Conservation (phyloP, 2,797 vertebrate species). For the Parambassis ranga region DNA sequence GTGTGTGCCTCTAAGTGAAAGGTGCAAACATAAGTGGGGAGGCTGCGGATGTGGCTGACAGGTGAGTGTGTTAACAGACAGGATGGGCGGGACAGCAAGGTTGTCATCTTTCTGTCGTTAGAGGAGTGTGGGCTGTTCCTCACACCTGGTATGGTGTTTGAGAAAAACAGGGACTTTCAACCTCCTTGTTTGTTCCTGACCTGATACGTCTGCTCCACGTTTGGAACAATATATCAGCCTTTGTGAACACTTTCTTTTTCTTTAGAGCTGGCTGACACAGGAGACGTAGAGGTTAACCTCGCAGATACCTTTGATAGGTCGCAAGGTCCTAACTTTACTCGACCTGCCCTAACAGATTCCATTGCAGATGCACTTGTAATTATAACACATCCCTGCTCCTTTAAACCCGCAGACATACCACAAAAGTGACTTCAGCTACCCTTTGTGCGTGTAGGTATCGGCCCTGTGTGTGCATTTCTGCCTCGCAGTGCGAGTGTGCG, state of each 20-base stretch:
- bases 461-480: background rate
- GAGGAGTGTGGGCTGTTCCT: slow-evolving; percentile 18
- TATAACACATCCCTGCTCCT: slow-evolving; percentile 47
- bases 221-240: background rate
- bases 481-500: background rate
- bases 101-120: slow-evolving; percentile 61
- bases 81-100: slow-evolving; percentile 26
- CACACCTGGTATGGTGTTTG: slow-evolving; percentile 48
- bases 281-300: slow-evolving; percentile 14
- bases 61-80: slow-evolving; percentile 55
- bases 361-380: slow-evolving; percentile 58
- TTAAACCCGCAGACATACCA: slow-evolving; percentile 67
- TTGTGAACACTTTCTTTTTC: slow-evolving; percentile 16
- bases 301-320: slow-evolving; percentile 54
- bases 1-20: slow-evolving; percentile 51
- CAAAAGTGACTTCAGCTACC: slow-evolving; percentile 57
- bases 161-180: background rate
- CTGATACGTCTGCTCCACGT: background rate
- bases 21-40: slow-evolving; percentile 11
- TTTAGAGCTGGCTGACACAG: slow-evolving; percentile 35
- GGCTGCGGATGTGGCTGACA: slow-evolving; percentile 52
- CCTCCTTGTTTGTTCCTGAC: background rate
- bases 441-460: slow-evolving; percentile 1
- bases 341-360: slow-evolving; percentile 73
- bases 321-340: slow-evolving; percentile 42